phyloP scores from a whole-genome alignment of 64 coral and sea anemone genomes.

The Astreopora myriophthalma region DNA sequence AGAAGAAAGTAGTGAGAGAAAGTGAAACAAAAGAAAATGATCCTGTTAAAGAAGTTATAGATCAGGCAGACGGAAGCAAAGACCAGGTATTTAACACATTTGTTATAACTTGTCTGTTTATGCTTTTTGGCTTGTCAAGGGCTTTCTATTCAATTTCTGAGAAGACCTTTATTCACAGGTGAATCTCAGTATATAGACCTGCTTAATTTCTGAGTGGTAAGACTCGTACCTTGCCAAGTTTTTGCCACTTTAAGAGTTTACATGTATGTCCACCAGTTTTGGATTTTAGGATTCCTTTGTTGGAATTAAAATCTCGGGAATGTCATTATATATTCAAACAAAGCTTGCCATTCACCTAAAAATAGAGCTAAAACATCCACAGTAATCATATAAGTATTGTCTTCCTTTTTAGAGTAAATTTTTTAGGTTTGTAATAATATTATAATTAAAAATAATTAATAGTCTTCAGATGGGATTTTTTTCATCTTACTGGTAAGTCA shows the following conservation, averaged over 20 bases:
- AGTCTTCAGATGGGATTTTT: too few relatives aligned
- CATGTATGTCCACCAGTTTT: neutral
- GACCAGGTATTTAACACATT: constrained; percentile 9
- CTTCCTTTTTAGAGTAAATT: too few relatives aligned
- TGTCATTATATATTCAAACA: constrained; percentile 23
- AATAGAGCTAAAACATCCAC: neutral
- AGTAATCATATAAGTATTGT: neutral
- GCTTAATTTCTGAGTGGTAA: neutral
- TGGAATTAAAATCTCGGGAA: neutral
- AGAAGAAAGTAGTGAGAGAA: constrained; percentile 26
- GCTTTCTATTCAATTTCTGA: neutral
- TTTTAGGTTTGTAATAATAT: too few relatives aligned
- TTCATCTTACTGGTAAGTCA: too few relatives aligned
- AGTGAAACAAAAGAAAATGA: constrained; percentile 57
- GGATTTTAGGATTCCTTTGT: neutral
- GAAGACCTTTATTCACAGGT: too few relatives aligned
- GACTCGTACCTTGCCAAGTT: neutral
- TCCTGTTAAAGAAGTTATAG: neutral
- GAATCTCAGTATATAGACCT: too few relatives aligned
- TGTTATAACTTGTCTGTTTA: neutral
- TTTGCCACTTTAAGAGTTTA: neutral
- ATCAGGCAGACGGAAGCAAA: neutral
- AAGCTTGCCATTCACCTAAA: neutral
- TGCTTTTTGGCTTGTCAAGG: neutral
- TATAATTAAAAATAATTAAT: too few relatives aligned